phyloP scores from a whole-genome alignment of 2,888 invertebrate genomes.

The Dendrolimus pini region DNA sequence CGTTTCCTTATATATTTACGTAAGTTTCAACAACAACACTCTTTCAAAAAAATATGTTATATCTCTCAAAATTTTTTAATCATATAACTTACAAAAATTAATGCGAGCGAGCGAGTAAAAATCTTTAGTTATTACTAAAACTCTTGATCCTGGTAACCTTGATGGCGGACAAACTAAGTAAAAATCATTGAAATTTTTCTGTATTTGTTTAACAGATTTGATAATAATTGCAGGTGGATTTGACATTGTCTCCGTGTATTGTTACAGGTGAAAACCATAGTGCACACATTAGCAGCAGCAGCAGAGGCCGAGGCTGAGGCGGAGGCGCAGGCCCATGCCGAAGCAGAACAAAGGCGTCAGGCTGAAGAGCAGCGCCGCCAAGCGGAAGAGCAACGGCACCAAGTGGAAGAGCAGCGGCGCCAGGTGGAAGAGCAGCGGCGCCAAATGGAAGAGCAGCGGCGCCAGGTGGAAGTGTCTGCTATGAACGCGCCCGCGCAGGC shows the following conservation, averaged over 20 bases:
- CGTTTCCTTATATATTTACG: too few relatives aligned
- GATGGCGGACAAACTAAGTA: too few relatives aligned
- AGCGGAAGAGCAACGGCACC: slow-evolving; percentile 12
- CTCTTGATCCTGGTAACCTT: too few relatives aligned
- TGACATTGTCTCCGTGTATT: not conserved
- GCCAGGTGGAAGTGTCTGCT: slow-evolving; percentile 5
- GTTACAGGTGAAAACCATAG: slow-evolving; percentile 61
- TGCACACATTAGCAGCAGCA: slow-evolving; percentile 63
- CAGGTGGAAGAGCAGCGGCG: slow-evolving; percentile 18
- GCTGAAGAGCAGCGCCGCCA: slow-evolving; percentile 31
- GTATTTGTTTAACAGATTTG: too few relatives aligned
- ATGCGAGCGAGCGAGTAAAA: too few relatives aligned
- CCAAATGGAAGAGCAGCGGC: slow-evolving; percentile 32
- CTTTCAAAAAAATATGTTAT: too few relatives aligned
- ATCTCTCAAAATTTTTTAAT: too few relatives aligned
- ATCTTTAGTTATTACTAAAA: too few relatives aligned
- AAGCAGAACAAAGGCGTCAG: slow-evolving; percentile 32
- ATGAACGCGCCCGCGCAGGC: slow-evolving; percentile 50
- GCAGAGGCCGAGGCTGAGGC: slow-evolving; percentile 49
- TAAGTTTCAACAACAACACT: too few relatives aligned
- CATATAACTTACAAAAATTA: too few relatives aligned
- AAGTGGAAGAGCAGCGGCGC: slow-evolving; percentile 8
- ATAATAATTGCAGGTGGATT: too few relatives aligned
- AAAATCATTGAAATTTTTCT: too few relatives aligned
- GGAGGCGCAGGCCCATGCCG: slow-evolving; percentile 48